A percentile compares a stretch with the other conserved stretches of the same genome.
Evolutionary conservation across 2,888 invertebrate species (phyloP).

Genomic region (Phaonia tiefii): DNA sequence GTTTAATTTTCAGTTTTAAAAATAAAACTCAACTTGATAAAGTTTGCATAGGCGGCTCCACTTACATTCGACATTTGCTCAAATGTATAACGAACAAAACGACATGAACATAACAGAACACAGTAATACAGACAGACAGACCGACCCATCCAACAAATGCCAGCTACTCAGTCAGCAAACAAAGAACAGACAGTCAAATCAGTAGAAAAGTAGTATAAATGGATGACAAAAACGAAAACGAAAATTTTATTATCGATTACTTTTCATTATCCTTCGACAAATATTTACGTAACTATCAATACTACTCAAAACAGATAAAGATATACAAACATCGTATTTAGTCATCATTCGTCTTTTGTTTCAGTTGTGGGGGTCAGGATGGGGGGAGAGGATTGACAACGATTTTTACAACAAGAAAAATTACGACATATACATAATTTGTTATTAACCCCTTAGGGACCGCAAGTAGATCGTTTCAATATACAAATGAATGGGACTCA

Average conservation of each 20-base stretch:
- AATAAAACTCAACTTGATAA: slow-evolving; percentile 21
- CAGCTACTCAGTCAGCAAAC: too few relatives aligned
- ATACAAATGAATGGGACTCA: too few relatives aligned
- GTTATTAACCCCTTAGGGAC: too few relatives aligned
- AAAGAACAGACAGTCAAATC: background rate
- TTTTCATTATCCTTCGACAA: slow-evolving; percentile 24
- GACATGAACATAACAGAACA: background rate
- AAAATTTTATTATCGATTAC: slow-evolving; percentile 24
- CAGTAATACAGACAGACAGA: background rate
- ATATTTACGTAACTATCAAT: slow-evolving; percentile 37
- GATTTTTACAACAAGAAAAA: too few relatives aligned
- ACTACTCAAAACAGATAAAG: background rate
- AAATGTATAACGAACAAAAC: too few relatives aligned
- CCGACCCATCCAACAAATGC: too few relatives aligned
- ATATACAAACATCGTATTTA: background rate
- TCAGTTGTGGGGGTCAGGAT: background rate
- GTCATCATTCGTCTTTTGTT: background rate
- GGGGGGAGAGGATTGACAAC: too few relatives aligned
- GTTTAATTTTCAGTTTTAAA: background rate
- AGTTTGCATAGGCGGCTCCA: slow-evolving; percentile 18
- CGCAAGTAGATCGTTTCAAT: too few relatives aligned
- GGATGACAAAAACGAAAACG: slow-evolving; percentile 21
- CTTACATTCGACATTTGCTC: slow-evolving; percentile 4
- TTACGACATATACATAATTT: too few relatives aligned
- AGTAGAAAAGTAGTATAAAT: slow-evolving; percentile 7